A percentile compares a stretch with the other conserved stretches of the same genome.
Evolutionary conservation across 2,888 invertebrate genomes (phyloP).

Genomic region (Rhogogaster chlorosoma): DNA sequence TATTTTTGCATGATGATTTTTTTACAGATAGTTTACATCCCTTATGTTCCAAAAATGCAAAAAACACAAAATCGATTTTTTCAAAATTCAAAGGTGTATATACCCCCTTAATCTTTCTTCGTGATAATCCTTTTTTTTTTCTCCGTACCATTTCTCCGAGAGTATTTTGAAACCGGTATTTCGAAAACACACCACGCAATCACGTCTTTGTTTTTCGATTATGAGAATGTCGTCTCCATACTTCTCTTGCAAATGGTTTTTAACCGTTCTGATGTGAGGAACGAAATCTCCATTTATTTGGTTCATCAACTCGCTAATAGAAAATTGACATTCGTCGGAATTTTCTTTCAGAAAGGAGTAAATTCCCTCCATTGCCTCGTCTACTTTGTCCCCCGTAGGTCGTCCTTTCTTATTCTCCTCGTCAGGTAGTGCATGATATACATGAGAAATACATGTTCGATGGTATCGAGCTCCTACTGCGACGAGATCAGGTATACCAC

Average conservation of each 20-base stretch:
- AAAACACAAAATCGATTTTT: no score
- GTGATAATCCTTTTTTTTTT: slow-evolving; percentile 48
- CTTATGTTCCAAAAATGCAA: no score
- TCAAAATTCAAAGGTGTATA: no score
- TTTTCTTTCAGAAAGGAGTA: slow-evolving; percentile 56
- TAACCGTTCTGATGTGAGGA: slow-evolving; percentile 55
- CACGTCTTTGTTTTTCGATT: slow-evolving; percentile 24
- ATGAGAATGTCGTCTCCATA: slow-evolving; percentile 58
- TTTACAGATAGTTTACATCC: no score
- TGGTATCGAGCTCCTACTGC: slow-evolving; percentile 55
- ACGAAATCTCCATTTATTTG: slow-evolving; percentile 54
- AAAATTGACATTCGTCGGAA: no score
- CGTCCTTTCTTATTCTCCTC: slow-evolving; percentile 7
- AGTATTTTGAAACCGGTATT: slow-evolving; percentile 57
- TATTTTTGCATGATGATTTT: no score
- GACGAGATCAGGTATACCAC: slow-evolving; percentile 41
- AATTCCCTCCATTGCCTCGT: slow-evolving; percentile 51
- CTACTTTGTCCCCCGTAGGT: slow-evolving; percentile 3
- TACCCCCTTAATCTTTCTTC: slow-evolving; percentile 56
- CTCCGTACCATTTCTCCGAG: slow-evolving; percentile 55
- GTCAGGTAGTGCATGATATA: not conserved
- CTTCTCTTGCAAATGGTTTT: slow-evolving; percentile 53
- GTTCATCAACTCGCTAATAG: slow-evolving; percentile 48
- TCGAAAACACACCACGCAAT: slow-evolving; percentile 56
- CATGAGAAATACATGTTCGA: not conserved